Percentiles rank a stretch among this genome's conserved stretches.
phyloP scores from a whole-genome alignment of 64 coral and sea anemone species.

The Montipora foliosa region DNA sequence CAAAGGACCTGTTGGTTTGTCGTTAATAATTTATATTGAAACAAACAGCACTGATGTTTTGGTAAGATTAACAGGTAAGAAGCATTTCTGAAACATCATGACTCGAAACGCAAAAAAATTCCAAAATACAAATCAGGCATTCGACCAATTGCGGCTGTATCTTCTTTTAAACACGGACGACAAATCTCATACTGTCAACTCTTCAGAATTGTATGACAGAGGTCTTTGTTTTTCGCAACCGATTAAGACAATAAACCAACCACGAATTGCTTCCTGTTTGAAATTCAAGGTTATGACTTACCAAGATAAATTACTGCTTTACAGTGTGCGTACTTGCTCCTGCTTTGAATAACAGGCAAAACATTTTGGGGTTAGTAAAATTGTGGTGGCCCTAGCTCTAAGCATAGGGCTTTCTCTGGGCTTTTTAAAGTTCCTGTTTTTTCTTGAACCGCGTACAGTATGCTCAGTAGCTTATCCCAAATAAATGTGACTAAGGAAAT shows the following conservation, averaged over 20 bases:
- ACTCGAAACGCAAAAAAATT: no score
- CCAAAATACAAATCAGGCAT: no score
- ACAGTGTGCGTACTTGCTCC: neutral
- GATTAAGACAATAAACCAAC: neutral
- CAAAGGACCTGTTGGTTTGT: neutral
- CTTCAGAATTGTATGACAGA: neutral
- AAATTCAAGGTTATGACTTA: constrained; percentile 18
- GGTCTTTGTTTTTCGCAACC: neutral
- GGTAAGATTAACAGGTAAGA: neutral
- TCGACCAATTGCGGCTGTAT: no score
- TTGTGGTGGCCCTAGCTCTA: no score
- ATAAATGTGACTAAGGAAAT: no score
- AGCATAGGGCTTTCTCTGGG: no score
- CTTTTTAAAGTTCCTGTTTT: neutral
- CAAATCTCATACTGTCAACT: no score
- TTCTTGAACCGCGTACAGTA: no score
- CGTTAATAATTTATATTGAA: constrained; percentile 30
- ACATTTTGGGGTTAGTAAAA: neutral
- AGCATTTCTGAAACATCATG: neutral
- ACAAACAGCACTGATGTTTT: neutral
- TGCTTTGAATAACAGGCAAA: neutral
- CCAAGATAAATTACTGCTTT: neutral
- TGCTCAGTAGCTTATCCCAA: no score
- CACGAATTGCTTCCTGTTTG: neutral
- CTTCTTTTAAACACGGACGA: no score